Evolutionary conservation across 2,113 vertebrate species (phyloP).

Genomic region (Cheirogaleus medius): DNA sequence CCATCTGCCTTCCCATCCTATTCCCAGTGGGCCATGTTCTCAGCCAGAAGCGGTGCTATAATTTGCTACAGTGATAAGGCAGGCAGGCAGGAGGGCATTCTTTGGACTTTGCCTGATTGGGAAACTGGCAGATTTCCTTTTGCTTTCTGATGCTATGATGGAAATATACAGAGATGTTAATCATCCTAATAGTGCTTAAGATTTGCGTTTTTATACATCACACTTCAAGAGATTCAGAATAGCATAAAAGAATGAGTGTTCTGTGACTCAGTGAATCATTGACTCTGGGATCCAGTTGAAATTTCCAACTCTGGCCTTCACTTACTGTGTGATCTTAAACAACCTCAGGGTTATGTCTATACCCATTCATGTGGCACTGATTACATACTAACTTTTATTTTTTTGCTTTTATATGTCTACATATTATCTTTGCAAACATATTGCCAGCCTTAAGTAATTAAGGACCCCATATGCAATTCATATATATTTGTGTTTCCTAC

Average conservation of each 20-base stretch:
- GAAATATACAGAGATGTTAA: conserved; percentile 47
- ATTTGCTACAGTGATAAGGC: conserved; percentile 12
- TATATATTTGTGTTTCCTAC: not conserved
- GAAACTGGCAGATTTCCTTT: conserved; percentile 22
- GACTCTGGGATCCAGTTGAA: not conserved
- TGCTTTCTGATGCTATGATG: not conserved
- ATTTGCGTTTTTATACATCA: not conserved
- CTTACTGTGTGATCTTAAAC: not conserved
- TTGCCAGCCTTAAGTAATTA: not conserved
- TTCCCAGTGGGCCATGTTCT: conserved; percentile 13
- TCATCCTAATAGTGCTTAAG: not conserved
- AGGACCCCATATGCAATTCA: not conserved
- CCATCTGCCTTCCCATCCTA: not conserved
- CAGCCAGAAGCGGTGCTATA: not conserved
- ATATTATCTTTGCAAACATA: conserved; percentile 24
- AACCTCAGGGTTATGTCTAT: not conserved
- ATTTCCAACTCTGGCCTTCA: not conserved
- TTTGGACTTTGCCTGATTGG: not conserved
- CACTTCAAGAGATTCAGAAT: not conserved
- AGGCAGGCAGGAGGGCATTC: not conserved
- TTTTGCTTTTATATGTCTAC: not conserved
- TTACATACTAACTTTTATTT: not conserved
- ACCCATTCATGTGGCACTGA: not conserved
- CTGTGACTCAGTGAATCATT: not conserved
- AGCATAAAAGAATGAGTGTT: not conserved